Percentiles rank a stretch among this genome's conserved stretches.
These are phyloP conservation scores for Tringa solitaria DNA, from an alignment of 2,113 vertebrate genomes.

Conservation along the genomic window DNA sequence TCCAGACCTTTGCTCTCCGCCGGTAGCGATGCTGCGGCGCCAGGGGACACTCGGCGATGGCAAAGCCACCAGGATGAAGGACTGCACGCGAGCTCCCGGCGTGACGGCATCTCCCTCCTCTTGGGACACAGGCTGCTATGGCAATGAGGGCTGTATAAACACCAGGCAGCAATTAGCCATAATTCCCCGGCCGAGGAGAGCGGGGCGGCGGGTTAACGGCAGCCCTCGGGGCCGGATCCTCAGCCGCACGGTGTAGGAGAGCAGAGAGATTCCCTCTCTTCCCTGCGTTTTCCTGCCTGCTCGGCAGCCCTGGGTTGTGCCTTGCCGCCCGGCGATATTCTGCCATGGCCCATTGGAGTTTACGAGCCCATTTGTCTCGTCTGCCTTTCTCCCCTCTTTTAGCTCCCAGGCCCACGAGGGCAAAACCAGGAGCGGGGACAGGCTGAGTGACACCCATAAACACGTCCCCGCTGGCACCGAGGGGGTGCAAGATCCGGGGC, in stretches of 20 bases:
- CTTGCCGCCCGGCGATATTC: neutral
- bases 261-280: neutral
- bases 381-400: neutral
- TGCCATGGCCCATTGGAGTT: constrained; percentile 28
- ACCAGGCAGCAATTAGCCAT: neutral
- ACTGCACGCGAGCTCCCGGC: neutral
- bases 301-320: neutral
- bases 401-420: neutral
- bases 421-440: accelerated
- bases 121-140: neutral
- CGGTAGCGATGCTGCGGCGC: neutral
- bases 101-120: neutral
- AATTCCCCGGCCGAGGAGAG: accelerated
- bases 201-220: accelerated
- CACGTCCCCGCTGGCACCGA: accelerated
- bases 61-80: neutral
- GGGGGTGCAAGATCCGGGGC: neutral
- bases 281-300: accelerated
- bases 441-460: neutral
- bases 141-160: neutral
- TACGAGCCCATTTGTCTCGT: neutral
- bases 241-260: accelerated
- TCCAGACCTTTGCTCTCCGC: neutral
- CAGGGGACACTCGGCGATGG: accelerated
- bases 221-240: neutral